Percentiles rank a stretch among this genome's conserved stretches.
These are phyloP conservation scores for Drosophila leontia DNA, from an alignment of 1,140 invertebrate genomes.

Conservation along the genomic window DNA sequence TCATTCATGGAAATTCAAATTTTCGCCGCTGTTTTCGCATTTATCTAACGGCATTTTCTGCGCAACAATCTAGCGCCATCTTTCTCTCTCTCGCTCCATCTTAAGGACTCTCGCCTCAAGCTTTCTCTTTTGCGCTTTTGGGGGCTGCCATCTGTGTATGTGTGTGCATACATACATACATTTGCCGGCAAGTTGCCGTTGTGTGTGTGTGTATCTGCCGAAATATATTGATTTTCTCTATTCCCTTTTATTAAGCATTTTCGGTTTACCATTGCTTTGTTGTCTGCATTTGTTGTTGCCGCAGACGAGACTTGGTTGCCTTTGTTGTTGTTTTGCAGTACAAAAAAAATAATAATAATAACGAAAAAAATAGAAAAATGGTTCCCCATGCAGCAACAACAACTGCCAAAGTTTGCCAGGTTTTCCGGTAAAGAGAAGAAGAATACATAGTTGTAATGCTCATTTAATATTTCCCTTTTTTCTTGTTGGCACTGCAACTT, in stretches of 20 bases:
- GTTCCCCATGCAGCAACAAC: constrained; percentile 15
- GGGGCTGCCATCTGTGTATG: background rate
- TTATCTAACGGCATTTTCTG: constrained; percentile 60
- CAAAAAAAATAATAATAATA: constrained; percentile 7
- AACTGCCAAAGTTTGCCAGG: constrained; percentile 23
- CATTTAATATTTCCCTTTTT: constrained; percentile 38
- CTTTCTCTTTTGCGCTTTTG: constrained; percentile 9
- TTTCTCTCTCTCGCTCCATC: constrained; percentile 3
- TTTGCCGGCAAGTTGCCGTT: constrained; percentile 56
- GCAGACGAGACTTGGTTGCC: constrained; percentile 38
- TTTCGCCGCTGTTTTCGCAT: constrained; percentile 58
- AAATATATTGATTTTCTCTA: constrained; percentile 76
- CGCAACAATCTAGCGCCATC: constrained; percentile 36
- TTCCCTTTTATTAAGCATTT: constrained; percentile 60
- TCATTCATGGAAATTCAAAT: constrained; percentile 75
- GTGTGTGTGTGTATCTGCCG: constrained; percentile 59
- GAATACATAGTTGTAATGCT: constrained; percentile 46
- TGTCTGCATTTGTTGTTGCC: constrained; percentile 45
- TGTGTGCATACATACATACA: constrained; percentile 41
- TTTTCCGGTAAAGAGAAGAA: constrained; percentile 23
- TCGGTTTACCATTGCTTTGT: constrained; percentile 55
- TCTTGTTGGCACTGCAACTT: constrained; percentile 13
- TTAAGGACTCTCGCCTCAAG: constrained; percentile 15
- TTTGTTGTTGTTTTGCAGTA: constrained; percentile 26
- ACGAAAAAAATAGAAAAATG: background rate